Percentiles rank a stretch among this genome's conserved stretches.
These are phyloP conservation scores for Halichoeres trimaculatus DNA, from an alignment of 2,113 vertebrate species.

Conservation along the genomic window DNA sequence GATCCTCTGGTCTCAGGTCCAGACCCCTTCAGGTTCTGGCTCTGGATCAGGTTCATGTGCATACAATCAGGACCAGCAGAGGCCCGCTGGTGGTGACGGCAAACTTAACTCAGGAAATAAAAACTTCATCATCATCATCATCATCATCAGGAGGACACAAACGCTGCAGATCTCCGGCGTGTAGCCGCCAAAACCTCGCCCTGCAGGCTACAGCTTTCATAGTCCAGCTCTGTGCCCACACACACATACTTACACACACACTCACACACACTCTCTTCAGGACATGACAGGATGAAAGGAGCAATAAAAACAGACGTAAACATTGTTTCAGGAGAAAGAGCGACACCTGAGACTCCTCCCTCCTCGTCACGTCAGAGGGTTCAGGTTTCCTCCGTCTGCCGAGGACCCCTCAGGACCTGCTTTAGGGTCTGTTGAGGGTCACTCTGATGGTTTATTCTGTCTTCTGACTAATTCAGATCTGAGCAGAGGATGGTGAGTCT, in stretches of 20 bases:
- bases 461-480: no score
- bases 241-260: not conserved
- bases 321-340: constrained; percentile 22
- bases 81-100: not conserved
- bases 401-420: no score
- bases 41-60: constrained; percentile 1
- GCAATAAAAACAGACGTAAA: constrained; percentile 73
- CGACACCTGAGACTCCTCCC: no score
- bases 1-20: constrained; percentile 2
- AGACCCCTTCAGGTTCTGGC: constrained; percentile 12
- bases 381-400: no score
- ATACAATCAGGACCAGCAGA: constrained; percentile 12
- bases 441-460: no score
- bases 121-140: no score
- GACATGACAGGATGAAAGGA: no score
- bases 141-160: constrained; percentile 45
- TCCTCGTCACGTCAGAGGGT: no score
- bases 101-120: not conserved
- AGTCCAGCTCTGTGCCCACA: constrained; percentile 63
- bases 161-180: constrained; percentile 73
- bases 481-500: no score
- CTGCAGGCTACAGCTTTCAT: constrained; percentile 78
- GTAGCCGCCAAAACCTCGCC: constrained; percentile 14
- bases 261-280: constrained; percentile 11
- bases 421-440: no score